A percentile compares a stretch with the other conserved stretches of the same genome.
Evolutionary conservation across 2,113 vertebrate genomes (phyloP).

Genomic region (Malurus cyaneus): DNA sequence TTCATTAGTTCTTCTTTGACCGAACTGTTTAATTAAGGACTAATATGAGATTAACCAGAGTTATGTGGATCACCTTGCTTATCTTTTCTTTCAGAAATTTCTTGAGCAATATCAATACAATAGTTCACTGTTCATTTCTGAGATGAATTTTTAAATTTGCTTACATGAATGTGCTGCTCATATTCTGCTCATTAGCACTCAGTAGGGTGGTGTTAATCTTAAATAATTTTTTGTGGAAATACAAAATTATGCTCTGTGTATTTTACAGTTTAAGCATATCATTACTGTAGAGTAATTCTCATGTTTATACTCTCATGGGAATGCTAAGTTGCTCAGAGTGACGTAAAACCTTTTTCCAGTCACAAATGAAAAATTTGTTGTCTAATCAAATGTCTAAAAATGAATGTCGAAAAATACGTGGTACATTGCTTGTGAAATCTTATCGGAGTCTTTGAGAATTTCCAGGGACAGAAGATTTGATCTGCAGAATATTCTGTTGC

Average conservation of each 20-base stretch:
- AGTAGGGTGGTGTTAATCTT: neutral
- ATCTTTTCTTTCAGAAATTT: neutral
- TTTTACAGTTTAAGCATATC: neutral
- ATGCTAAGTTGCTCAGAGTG: neutral
- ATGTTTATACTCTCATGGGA: neutral
- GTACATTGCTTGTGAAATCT: neutral
- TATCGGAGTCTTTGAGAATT: neutral
- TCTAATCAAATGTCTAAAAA: too few relatives aligned
- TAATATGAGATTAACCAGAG: neutral
- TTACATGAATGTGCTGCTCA: neutral
- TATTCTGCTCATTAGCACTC: neutral
- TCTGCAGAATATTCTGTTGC: neutral
- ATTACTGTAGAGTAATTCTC: neutral
- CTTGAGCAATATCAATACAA: neutral
- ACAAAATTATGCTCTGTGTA: rapidly evolving
- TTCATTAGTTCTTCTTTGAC: neutral
- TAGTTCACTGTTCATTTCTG: neutral
- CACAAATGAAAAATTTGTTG: neutral
- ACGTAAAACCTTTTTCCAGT: neutral
- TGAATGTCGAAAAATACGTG: neutral
- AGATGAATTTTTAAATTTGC: neutral
- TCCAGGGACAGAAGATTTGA: neutral
- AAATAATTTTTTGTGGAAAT: neutral
- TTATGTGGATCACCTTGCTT: neutral
- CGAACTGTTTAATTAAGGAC: neutral